phyloP scores from a whole-genome alignment of 2,113 vertebrate genomes.

The Tinamus guttatus region DNA sequence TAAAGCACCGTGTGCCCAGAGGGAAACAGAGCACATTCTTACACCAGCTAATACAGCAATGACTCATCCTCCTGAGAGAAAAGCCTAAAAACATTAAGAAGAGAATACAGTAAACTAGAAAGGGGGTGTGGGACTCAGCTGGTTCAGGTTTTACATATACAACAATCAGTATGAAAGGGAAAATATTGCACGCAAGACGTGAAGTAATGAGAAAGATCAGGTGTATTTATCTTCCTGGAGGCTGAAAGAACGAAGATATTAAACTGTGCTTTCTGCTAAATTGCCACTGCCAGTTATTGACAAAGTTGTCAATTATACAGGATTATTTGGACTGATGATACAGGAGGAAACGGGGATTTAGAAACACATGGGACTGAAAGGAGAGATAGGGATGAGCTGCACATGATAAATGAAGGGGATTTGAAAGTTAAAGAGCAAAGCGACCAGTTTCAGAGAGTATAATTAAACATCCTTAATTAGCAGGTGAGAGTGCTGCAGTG shows the following conservation, averaged over 20 bases:
- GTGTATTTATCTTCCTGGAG: slow-evolving; percentile 26
- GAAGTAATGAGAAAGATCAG: slow-evolving; percentile 16
- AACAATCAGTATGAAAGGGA: neutral
- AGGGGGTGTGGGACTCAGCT: neutral
- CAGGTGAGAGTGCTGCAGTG: neutral
- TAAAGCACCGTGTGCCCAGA: neutral
- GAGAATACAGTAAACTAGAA: neutral
- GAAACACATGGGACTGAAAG: slow-evolving; percentile 12
- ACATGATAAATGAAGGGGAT: slow-evolving; percentile 18
- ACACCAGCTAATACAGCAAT: neutral
- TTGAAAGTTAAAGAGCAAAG: slow-evolving; percentile 19
- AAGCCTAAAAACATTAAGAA: neutral
- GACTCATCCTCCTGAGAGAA: neutral
- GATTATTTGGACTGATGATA: slow-evolving; percentile 53
- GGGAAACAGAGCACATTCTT: neutral
- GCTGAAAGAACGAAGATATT: slow-evolving; percentile 42
- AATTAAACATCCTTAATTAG: slow-evolving; percentile 51
- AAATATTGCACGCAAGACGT: neutral
- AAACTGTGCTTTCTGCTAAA: slow-evolving; percentile 43
- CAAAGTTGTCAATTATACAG: slow-evolving; percentile 54
- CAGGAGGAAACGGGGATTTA: slow-evolving; percentile 16
- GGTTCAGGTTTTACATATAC: neutral
- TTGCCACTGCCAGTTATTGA: slow-evolving; percentile 54
- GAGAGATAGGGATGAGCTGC: neutral
- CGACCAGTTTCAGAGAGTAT: neutral